These are phyloP conservation scores for Scelioninae gen. 2 DNA, from an alignment of 2,888 invertebrate genomes.

Conservation along the genomic window DNA sequence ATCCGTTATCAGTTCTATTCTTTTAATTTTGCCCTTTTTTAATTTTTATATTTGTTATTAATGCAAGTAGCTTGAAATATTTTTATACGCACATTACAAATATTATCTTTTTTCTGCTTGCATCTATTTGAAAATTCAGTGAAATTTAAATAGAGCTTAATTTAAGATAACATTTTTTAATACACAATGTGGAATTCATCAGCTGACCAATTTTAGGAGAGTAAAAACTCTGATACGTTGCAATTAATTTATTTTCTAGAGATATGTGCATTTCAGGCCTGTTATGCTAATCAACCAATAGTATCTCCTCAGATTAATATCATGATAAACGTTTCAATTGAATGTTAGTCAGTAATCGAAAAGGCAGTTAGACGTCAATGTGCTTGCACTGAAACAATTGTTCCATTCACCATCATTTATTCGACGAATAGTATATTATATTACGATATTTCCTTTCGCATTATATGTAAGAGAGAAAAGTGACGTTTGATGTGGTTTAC, in stretches of 20 bases:
- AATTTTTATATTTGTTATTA: too few relatives aligned
- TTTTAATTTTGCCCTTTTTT: too few relatives aligned
- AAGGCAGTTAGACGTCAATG: constrained; percentile 20
- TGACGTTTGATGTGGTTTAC: constrained; percentile 5
- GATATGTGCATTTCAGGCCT: constrained; percentile 37
- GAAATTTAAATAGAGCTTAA: neutral
- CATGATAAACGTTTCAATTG: constrained; percentile 46
- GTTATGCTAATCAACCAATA: constrained; percentile 46
- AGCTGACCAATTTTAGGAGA: constrained; percentile 16
- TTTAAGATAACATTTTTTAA: constrained; percentile 6
- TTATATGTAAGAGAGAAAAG: constrained; percentile 20
- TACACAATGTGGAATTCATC: constrained; percentile 20
- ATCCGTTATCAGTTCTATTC: too few relatives aligned
- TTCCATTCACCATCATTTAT: constrained; percentile 25
- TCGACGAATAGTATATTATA: constrained; percentile 8
- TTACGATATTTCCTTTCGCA: constrained; percentile 32
- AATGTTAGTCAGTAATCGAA: constrained; percentile 39
- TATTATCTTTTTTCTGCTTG: too few relatives aligned
- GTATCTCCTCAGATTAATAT: constrained; percentile 48
- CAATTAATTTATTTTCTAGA: constrained; percentile 29
- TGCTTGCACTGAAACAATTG: constrained; percentile 28
- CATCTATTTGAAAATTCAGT: neutral
- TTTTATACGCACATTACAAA: too few relatives aligned
- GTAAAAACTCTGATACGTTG: constrained; percentile 32
- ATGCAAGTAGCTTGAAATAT: too few relatives aligned